These are phyloP conservation scores for Cebidichthys violaceus DNA, from an alignment of 2,113 vertebrate species.

Conservation along the genomic window DNA sequence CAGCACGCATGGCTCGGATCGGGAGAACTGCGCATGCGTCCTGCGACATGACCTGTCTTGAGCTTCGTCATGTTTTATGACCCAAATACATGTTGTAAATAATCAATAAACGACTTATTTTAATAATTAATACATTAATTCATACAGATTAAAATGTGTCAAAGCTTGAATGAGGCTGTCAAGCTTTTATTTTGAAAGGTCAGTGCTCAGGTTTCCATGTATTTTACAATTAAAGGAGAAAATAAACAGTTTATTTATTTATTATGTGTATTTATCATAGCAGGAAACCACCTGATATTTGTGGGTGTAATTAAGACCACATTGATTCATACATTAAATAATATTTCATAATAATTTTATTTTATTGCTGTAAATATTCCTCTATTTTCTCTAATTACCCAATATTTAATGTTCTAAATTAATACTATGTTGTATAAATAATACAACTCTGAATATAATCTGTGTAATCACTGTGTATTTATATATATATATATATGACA, in stretches of 20 bases:
- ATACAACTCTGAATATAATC: not conserved
- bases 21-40: slow-evolving; percentile 70
- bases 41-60: not conserved
- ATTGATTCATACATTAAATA: not conserved
- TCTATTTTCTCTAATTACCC: no score
- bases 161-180: no score
- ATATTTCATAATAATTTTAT: not conserved
- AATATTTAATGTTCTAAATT: not conserved
- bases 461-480: not conserved
- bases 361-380: no score
- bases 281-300: not conserved
- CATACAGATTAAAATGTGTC: not conserved
- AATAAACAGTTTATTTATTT: not conserved
- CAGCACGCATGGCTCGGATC: slow-evolving; percentile 18
- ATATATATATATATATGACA: not conserved
- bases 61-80: not conserved
- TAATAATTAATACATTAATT: not conserved
- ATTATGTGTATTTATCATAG: not conserved
- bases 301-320: not conserved
- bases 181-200: no score
- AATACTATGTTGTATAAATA: not conserved
- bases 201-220: no score
- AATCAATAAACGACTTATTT: not conserved
- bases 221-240: not conserved
- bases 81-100: not conserved